Percentiles rank a stretch among this genome's conserved stretches.
phyloP scores from a whole-genome alignment of 2,113 vertebrate genomes.

The Caranx ignobilis region DNA sequence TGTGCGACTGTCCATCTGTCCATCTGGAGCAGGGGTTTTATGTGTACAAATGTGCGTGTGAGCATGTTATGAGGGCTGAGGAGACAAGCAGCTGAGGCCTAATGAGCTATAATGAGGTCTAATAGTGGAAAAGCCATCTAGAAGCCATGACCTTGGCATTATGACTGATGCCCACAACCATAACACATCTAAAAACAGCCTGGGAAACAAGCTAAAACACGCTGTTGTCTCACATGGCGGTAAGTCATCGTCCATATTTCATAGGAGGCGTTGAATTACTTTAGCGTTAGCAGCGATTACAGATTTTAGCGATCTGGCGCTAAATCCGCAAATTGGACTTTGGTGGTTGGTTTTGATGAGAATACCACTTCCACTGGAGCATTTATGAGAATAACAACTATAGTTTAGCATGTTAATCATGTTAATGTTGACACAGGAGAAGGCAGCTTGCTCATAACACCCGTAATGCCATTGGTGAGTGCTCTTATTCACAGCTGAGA shows the following conservation, averaged over 20 bases:
- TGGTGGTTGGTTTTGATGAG: slow-evolving; percentile 40
- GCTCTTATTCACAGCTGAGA: slow-evolving; percentile 46
- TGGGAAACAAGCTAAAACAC: slow-evolving; percentile 75
- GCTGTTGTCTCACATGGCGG: slow-evolving; percentile 57
- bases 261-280: slow-evolving; percentile 68
- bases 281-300: slow-evolving; percentile 60
- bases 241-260: slow-evolving; percentile 65
- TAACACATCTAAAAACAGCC: slow-evolving; percentile 82
- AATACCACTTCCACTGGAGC: slow-evolving; percentile 45
- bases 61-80: slow-evolving; percentile 67
- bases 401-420: slow-evolving; percentile 43
- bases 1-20: slow-evolving; percentile 63
- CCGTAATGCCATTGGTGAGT: slow-evolving; percentile 27
- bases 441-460: slow-evolving; percentile 46
- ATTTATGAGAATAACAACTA: slow-evolving; percentile 48
- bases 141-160: slow-evolving; percentile 82
- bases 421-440: slow-evolving; percentile 46
- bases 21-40: slow-evolving; percentile 52
- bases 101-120: slow-evolving; percentile 86
- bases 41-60: slow-evolving; percentile 60
- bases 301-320: slow-evolving; percentile 44
- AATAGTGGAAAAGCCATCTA: slow-evolving; percentile 85
- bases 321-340: slow-evolving; percentile 50
- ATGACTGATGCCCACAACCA: slow-evolving; percentile 77
- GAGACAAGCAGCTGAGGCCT: slow-evolving; percentile 83